phyloP scores from a whole-genome alignment of 2,113 vertebrate species.

The Telmatochromis sp. region DNA sequence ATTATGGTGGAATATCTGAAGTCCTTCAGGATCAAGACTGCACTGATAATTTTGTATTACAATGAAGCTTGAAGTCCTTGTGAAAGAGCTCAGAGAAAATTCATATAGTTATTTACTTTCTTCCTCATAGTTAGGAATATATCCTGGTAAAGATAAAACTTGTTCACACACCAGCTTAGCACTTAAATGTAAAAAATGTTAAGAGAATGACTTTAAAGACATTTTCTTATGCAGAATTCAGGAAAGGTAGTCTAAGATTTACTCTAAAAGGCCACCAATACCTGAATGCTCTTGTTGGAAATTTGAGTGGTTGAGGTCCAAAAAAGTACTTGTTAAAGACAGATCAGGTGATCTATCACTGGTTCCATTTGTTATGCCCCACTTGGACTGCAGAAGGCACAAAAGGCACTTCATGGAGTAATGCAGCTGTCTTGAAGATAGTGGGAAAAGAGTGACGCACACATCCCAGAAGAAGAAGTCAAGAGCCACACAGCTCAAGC shows the following conservation, averaged over 20 bases:
- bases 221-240: not conserved
- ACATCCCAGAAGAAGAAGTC: not conserved
- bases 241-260: not conserved
- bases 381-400: not conserved
- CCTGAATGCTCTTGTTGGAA: not conserved
- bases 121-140: not conserved
- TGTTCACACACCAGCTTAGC: not conserved
- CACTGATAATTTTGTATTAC: not conserved
- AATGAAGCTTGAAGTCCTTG: not conserved
- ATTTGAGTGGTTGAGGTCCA: not conserved
- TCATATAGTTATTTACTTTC: not conserved
- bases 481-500: not conserved
- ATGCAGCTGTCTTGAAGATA: not conserved
- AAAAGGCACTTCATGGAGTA: not conserved
- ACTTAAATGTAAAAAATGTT: not conserved
- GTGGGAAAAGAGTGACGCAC: conserved; percentile 8
- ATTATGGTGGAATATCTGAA: not conserved
- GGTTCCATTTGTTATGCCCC: not conserved
- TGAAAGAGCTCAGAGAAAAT: not conserved
- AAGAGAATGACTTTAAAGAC: not conserved
- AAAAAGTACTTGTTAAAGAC: not conserved
- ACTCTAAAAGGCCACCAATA: not conserved
- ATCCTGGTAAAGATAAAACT: not conserved
- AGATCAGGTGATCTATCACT: not conserved
- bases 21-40: not conserved